These are phyloP conservation scores for Hippopotamyrus pictus DNA, from an alignment of 2,797 vertebrate species.

Conservation along the genomic window DNA sequence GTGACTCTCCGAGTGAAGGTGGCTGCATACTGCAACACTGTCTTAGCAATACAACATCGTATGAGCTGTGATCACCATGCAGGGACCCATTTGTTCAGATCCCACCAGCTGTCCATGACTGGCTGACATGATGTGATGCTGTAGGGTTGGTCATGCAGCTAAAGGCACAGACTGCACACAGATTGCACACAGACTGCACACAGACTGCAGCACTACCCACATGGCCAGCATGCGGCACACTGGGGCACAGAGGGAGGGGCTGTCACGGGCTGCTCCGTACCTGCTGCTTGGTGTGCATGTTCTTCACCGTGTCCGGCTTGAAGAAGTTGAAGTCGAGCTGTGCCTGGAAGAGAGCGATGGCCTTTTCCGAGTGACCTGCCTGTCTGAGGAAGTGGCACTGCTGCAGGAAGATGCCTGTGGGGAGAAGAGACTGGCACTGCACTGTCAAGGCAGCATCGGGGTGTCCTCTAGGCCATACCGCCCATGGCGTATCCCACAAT, in stretches of 20 bases:
- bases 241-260: conserved; percentile 42
- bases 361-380: conserved; percentile 77
- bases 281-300: conserved; percentile 69
- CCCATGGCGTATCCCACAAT: neutral
- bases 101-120: neutral
- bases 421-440: neutral
- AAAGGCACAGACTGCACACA: neutral
- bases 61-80: neutral
- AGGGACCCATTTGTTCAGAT: neutral
- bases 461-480: neutral
- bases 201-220: neutral
- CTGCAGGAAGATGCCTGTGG: conserved; percentile 73
- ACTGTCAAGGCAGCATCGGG: neutral
- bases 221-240: neutral
- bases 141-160: neutral
- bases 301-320: conserved; percentile 72
- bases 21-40: neutral
- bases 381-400: conserved; percentile 86
- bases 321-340: conserved; percentile 74
- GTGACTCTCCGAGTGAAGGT: neutral
- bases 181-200: neutral
- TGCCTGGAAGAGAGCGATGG: conserved; percentile 74
- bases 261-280: conserved; percentile 15
- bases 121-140: neutral
- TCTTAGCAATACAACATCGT: neutral